Base-by-base conservation (phyloP, 2,888 invertebrate genomes). In the Diadegma fenestrale region DNA sequence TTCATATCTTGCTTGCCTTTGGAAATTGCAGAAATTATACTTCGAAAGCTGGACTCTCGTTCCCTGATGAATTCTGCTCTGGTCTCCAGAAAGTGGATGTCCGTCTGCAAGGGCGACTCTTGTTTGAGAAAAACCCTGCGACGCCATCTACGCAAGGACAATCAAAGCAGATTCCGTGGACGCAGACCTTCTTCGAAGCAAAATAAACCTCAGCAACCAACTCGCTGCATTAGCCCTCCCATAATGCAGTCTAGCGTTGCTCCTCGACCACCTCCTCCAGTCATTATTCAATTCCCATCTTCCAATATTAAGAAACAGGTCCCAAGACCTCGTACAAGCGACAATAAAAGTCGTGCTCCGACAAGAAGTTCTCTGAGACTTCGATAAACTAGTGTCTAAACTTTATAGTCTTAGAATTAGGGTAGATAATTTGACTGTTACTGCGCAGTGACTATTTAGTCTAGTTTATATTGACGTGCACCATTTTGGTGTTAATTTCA, bases 11-110 rank as follows among this genome's bases (percentile, higher is more conserved):
- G 22, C 66, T 64, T 73, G 14, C 80, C 72, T 22, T 43, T 66
- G 64, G 80, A 80, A 73, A 43, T 73, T 37, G 80, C 66, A 5
- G 66, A 54, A 80, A 58, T 80, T 58, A 80, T 75, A 26, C 43
- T 80, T 30, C 58, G 12, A 14, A 54, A 68, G 45, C 41, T 68
- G 48, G 75, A 80, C 51, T 45, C 80, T 61, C 51, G 75, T 41
- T 80, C 68, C 0, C n/a, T 75, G 64, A 58, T 80, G 2, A 75
- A 66, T 58, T 66, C 37, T 22, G 73, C 33, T 41, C 10, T 41
- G 43, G 72, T 80, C 66, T 80, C 80, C 54, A 51, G 54, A 14
- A 80, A 68, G 61, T 80, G 75, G 73, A 61, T 58, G 68, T 43
- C 58, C 4, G 45, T 80, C 80, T 75, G 80, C 45, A 10, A 17